A percentile compares a stretch with the other conserved stretches of the same genome.
Evolutionary conservation across 2,888 invertebrate genomes (phyloP).

Genomic region (Drosophila histrio): DNA sequence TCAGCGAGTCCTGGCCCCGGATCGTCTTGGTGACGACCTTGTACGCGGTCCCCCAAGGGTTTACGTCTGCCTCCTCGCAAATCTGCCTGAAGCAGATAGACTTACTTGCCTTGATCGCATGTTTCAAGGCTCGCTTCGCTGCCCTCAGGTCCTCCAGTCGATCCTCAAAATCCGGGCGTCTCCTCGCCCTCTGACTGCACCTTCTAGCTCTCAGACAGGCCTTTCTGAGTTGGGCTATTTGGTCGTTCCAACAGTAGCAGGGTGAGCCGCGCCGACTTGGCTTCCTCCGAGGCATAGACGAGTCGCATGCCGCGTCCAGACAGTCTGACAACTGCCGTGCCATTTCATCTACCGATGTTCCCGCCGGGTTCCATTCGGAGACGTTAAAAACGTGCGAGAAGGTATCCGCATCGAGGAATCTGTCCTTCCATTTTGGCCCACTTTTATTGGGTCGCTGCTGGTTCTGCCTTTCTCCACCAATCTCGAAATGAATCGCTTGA

Average conservation of each 20-base stretch:
- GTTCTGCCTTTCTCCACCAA: background rate
- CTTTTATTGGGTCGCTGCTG: background rate
- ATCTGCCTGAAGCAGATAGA: background rate
- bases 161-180: background rate
- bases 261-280: background rate
- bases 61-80: background rate
- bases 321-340: background rate
- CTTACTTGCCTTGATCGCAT: background rate
- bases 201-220: background rate
- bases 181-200: background rate
- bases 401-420: background rate
- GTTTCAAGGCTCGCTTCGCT: background rate
- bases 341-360: background rate
- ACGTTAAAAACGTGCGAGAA: background rate
- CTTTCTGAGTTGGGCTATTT: background rate
- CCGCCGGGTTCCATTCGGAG: background rate
- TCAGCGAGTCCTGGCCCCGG: background rate
- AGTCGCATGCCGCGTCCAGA: background rate
- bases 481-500: background rate
- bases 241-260: background rate
- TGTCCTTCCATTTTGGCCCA: background rate
- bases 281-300: background rate
- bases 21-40: background rate
- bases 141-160: background rate
- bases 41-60: background rate